phyloP scores from a whole-genome alignment of 2,888 invertebrate genomes.

The Agonopterix heracliana region DNA sequence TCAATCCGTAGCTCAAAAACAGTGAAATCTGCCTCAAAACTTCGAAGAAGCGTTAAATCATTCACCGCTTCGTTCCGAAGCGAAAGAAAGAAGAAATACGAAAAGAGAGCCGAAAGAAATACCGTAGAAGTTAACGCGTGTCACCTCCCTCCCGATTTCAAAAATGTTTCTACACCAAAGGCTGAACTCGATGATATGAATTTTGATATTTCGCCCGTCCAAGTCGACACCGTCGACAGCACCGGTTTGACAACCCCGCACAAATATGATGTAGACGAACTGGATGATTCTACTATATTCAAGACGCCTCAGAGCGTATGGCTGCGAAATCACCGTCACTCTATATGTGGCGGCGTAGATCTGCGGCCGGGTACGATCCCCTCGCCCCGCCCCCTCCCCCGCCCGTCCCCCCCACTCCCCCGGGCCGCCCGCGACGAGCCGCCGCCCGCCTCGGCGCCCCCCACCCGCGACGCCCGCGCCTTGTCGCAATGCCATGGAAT shows the following conservation, averaged over 20 bases:
- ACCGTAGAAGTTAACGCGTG: constrained; percentile 60
- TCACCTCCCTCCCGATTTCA: constrained; percentile 45
- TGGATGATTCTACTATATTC: constrained; percentile 58
- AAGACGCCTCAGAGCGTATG: constrained; percentile 64
- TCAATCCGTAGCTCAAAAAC: constrained; percentile 42
- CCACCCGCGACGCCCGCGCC: constrained; percentile 66
- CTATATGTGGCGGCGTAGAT: constrained; percentile 48
- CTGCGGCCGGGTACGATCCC: constrained; percentile 23
- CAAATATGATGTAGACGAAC: constrained; percentile 41
- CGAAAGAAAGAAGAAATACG: constrained; percentile 70
- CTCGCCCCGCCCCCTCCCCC: constrained; percentile 14
- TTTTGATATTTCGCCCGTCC: constrained; percentile 63
- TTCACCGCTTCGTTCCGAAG: constrained; percentile 72
- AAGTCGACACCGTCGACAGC: constrained; percentile 67
- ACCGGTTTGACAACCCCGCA: constrained; percentile 47
- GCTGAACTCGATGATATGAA: constrained; percentile 54
- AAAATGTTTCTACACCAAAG: constrained; percentile 58
- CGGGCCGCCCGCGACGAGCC: constrained; percentile 50
- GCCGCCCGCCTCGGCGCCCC: constrained; percentile 58
- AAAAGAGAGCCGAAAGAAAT: constrained; percentile 58
- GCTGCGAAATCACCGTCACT: constrained; percentile 54
- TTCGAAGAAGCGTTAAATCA: constrained; percentile 68
- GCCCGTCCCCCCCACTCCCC: constrained; percentile 27
- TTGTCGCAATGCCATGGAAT: constrained; percentile 73
- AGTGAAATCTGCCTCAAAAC: constrained; percentile 64